phyloP scores from a whole-genome alignment of 2,797 vertebrate species.

The Clarias platycephalus region DNA sequence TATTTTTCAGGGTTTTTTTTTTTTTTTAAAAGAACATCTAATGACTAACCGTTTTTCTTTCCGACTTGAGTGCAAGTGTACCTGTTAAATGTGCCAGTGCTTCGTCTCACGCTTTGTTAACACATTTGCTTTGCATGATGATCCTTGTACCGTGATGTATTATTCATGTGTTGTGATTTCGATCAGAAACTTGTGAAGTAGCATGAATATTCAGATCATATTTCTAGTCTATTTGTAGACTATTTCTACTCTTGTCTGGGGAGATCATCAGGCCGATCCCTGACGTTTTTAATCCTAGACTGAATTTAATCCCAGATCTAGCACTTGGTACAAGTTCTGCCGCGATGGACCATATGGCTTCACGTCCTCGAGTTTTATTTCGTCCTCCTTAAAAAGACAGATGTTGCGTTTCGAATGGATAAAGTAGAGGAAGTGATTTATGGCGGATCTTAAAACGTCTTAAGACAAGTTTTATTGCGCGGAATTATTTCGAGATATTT shows the following conservation, averaged over 20 bases:
- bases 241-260: not conserved
- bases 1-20: not conserved
- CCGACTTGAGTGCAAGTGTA: not conserved
- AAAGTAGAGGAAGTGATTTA: not conserved
- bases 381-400: conserved; percentile 33
- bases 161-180: conserved; percentile 53
- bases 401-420: conserved; percentile 13
- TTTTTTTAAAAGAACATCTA: not conserved
- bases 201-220: conserved; percentile 7
- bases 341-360: conserved; percentile 7
- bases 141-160: conserved; percentile 3
- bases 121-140: not conserved
- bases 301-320: conserved; percentile 5
- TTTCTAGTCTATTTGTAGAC: not conserved
- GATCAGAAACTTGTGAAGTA: conserved; percentile 31
- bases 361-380: conserved; percentile 14
- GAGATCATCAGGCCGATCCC: not conserved
- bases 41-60: not conserved
- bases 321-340: not conserved
- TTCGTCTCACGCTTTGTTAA: conserved; percentile 10
- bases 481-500: not conserved
- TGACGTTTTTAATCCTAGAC: not conserved
- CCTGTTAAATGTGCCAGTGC: not conserved
- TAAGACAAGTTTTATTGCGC: not conserved
- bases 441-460: not conserved